Evolutionary conservation across 2,888 invertebrate species (phyloP).

Genomic region (Artemia sp.): DNA sequence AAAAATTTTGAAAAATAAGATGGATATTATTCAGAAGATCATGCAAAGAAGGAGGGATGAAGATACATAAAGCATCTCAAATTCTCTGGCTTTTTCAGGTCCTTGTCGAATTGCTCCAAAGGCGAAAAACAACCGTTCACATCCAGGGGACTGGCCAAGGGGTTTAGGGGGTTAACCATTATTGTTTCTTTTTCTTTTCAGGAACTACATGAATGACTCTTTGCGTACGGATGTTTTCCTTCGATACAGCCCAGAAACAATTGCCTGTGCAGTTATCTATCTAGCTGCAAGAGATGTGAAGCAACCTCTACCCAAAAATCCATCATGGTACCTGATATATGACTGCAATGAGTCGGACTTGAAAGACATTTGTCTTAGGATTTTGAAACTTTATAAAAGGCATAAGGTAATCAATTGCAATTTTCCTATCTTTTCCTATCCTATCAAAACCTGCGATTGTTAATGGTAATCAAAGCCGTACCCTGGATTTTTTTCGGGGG

Average conservation of each 20-base stretch:
- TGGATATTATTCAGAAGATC: no score
- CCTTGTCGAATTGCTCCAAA: no score
- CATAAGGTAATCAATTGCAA: constrained; percentile 44
- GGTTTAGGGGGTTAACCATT: constrained; percentile 1
- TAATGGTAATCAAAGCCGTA: background rate
- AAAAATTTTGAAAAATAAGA: no score
- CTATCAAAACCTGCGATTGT: background rate
- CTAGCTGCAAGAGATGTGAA: constrained; percentile 74
- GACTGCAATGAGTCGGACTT: constrained; percentile 66
- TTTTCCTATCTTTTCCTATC: background rate
- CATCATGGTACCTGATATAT: constrained; percentile 77
- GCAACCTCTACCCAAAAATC: constrained; percentile 65
- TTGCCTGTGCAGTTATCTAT: constrained; percentile 98
- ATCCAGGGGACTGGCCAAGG: background rate
- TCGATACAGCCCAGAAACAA: constrained; percentile 84
- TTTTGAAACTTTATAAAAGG: constrained; percentile 65
- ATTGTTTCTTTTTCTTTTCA: constrained; percentile 29
- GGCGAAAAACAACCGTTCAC: no score
- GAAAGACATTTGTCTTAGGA: constrained; percentile 59
- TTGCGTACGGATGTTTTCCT: constrained; percentile 90
- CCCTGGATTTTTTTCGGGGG: no score
- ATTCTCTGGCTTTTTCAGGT: no score
- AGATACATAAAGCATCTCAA: no score
- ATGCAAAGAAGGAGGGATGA: no score
- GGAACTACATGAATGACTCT: constrained; percentile 99